phyloP scores from a whole-genome alignment of 2,113 vertebrate species.

The Cryptotis parvus region DNA sequence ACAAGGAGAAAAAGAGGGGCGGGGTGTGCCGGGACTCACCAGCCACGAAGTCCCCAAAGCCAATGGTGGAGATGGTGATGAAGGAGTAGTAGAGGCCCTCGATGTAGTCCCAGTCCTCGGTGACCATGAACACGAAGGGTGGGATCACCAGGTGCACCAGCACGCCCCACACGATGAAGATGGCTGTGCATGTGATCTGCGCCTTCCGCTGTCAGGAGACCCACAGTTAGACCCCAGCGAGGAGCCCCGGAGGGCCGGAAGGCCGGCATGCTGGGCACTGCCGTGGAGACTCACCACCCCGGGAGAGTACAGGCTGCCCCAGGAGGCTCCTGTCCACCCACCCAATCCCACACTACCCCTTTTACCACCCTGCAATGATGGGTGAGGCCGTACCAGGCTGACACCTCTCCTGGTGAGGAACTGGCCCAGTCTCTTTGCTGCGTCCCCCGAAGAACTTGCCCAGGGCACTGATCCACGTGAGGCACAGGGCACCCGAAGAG shows the following conservation, averaged over 20 bases:
- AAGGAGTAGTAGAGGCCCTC: slow-evolving; percentile 98
- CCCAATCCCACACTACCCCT: background rate
- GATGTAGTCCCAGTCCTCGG: slow-evolving; percentile 96
- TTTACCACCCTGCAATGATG: background rate
- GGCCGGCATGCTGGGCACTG: background rate
- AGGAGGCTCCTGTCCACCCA: background rate
- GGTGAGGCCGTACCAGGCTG: slow-evolving; percentile 90
- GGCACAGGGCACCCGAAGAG: slow-evolving; percentile 98
- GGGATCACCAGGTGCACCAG: slow-evolving; percentile 96
- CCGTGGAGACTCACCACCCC: background rate
- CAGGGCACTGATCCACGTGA: slow-evolving; percentile 98
- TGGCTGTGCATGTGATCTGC: slow-evolving; percentile 96
- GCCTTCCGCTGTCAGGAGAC: slow-evolving; percentile 91
- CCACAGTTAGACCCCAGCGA: background rate
- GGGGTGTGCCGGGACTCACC: slow-evolving; percentile 88
- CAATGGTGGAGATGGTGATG: slow-evolving; percentile 97
- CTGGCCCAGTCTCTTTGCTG: slow-evolving; percentile 96
- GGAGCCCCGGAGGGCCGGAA: background rate
- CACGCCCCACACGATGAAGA: slow-evolving; percentile 97
- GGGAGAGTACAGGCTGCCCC: no score
- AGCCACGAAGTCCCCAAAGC: slow-evolving; percentile 97
- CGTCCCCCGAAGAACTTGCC: slow-evolving; percentile 99
- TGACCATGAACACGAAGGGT: slow-evolving; percentile 97
- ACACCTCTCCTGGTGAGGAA: slow-evolving; percentile 96
- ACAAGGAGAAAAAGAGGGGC: background rate